These are phyloP conservation scores for Solea solea DNA, from an alignment of 2,113 vertebrate genomes.

Conservation along the genomic window DNA sequence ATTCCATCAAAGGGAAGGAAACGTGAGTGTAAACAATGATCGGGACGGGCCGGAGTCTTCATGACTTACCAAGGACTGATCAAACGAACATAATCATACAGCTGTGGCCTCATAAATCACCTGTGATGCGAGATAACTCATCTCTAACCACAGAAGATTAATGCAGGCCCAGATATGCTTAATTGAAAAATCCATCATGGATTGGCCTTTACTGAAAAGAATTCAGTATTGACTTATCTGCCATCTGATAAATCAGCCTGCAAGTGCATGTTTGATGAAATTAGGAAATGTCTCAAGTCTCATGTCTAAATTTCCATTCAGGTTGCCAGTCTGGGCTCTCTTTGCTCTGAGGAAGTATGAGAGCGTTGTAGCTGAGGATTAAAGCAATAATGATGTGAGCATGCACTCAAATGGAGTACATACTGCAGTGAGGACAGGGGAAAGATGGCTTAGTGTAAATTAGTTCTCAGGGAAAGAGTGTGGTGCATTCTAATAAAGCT, in stretches of 20 bases:
- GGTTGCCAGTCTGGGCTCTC: background rate
- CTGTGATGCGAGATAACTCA: slow-evolving; percentile 25
- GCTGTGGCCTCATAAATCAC: slow-evolving; percentile 39
- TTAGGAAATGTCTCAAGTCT: slow-evolving; percentile 38
- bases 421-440: background rate
- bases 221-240: slow-evolving; percentile 62
- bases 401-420: background rate
- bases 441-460: background rate
- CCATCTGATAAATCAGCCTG: slow-evolving; percentile 30
- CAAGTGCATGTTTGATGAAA: slow-evolving; percentile 32
- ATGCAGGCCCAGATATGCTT: slow-evolving; percentile 16
- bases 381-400: background rate
- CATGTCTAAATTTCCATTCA: background rate
- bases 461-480: background rate
- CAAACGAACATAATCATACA: slow-evolving; percentile 28
- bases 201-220: slow-evolving; percentile 65
- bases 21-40: background rate
- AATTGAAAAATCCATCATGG: slow-evolving; percentile 36
- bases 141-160: slow-evolving; percentile 47
- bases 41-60: slow-evolving; percentile 4
- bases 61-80: slow-evolving; percentile 22
- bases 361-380: background rate
- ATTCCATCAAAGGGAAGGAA: background rate
- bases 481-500: slow-evolving; percentile 6
- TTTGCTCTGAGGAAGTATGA: background rate